Evolutionary conservation across 2,113 vertebrate genomes (phyloP), one percentile per base, ranked within the genome.

Genomic region (Epinephelus moara): DNA sequence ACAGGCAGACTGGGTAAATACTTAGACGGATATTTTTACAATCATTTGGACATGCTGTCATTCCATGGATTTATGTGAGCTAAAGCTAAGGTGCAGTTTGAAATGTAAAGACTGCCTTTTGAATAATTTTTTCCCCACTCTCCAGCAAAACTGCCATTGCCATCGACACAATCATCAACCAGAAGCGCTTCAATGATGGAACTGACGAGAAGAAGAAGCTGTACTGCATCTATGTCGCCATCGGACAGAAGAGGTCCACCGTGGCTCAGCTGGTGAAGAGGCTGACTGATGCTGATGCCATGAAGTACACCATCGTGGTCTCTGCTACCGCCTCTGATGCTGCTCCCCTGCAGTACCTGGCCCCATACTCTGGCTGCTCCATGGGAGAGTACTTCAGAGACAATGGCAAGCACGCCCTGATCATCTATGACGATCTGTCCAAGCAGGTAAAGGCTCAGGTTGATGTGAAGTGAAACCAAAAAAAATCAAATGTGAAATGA

Each of bases 351-450:
- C 98, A 99, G 95, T 99, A 99, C 85, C 92, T 99, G 95, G 98
- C 98, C 89, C 98, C 98, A 3, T 99, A 99, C 85, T 98, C 98
- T 0, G 98, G 98, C 72, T 99, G 98, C 94, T 99, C 98, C 84
- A 99, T 99, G 98, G 98, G 98, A 66, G 98, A 99, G 42, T 99
- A 97, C 94, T 99, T 99, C 94, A 96, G 98, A 93, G 98, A 99
- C 93, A 99, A 99, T 0, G 98, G 98, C 87, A 99, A 99, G 87
- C 98, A 99, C 0, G 98, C 98, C 0, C 91, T 99, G 6, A 99
- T 99, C 95, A 99, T 99, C 95, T 99, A 99, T 1, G 98, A 99
- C 0, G 98, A 99, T 91, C 96, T 99, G 89, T 99, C 98, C 90
- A 99, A 99, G 84, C 98, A 99, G 98, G 98, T 99, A 30, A 90